phyloP scores from a whole-genome alignment of 2,797 vertebrate species.

The Gymnothorax javanicus region DNA sequence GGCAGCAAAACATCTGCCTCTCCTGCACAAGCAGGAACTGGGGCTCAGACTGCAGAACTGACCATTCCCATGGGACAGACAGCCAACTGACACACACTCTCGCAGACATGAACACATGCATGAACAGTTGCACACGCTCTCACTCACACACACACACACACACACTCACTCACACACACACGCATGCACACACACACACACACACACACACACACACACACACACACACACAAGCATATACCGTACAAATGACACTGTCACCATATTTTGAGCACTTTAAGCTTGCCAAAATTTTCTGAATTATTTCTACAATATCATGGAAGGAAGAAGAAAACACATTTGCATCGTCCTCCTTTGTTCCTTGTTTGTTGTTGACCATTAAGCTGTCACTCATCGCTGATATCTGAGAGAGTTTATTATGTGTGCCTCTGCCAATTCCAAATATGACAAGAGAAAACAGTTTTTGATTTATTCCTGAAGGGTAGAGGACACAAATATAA shows the following conservation, averaged over 20 bases:
- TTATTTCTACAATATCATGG: neutral
- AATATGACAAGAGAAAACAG: no score
- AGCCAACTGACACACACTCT: conserved; percentile 8
- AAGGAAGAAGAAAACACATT: neutral
- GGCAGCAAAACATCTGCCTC: conserved; percentile 76
- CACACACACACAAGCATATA: neutral
- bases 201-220: neutral
- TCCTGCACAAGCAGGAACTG: conserved; percentile 61
- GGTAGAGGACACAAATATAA: no score
- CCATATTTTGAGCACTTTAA: no score
- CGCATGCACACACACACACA: neutral
- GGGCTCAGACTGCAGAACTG: conserved; percentile 49
- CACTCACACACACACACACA: neutral
- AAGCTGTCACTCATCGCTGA: no score
- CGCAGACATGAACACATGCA: conserved; percentile 16
- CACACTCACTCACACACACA: neutral
- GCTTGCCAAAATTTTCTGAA: no score
- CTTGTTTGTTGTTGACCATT: no score
- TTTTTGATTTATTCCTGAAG: no score
- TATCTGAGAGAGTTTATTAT: no score
- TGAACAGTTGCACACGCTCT: conserved; percentile 1
- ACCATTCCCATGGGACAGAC: conserved; percentile 19
- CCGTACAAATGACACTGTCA: neutral
- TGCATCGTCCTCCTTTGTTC: no score
- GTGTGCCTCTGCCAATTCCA: no score